A percentile compares a stretch with the other conserved stretches of the same genome.
Conservation (phyloP, 2,113 vertebrate species). For the Nycticebus coucang region DNA sequence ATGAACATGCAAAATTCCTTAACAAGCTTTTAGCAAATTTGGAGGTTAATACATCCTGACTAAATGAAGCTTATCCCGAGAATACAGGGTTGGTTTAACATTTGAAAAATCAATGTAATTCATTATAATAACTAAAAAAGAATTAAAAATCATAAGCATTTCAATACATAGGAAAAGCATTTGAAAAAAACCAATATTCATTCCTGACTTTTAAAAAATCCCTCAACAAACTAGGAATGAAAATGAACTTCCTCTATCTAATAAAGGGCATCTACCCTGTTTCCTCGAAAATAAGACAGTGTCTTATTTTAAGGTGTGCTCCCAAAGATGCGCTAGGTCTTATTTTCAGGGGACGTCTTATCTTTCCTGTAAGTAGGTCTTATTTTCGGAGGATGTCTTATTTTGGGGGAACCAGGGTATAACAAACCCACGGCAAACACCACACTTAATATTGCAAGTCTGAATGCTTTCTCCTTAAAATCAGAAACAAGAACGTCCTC, state of each 20-base stretch:
- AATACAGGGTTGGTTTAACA: background rate
- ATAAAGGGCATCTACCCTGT: background rate
- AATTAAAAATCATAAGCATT: background rate
- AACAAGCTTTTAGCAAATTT: background rate
- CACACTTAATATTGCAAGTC: background rate
- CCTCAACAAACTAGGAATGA: background rate
- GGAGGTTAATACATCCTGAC: background rate
- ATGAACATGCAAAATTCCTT: background rate
- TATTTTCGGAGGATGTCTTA: no score
- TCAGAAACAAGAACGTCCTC: background rate
- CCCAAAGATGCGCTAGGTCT: no score
- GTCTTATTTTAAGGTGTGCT: no score
- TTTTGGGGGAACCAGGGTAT: no score
- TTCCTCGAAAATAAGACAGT: no score
- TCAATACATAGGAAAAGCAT: background rate
- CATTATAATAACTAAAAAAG: background rate
- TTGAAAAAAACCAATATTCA: background rate
- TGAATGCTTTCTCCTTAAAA: background rate
- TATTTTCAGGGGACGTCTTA: no score
- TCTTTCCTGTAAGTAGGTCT: no score
- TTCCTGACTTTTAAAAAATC: background rate
- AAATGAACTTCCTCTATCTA: background rate
- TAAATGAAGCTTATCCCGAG: background rate
- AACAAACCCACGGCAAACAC: background rate
- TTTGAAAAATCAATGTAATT: background rate